Percentiles rank a stretch among this genome's conserved stretches.
Evolutionary conservation across 2,888 invertebrate genomes (phyloP).

Genomic region (Amblyjoppa proteus): DNA sequence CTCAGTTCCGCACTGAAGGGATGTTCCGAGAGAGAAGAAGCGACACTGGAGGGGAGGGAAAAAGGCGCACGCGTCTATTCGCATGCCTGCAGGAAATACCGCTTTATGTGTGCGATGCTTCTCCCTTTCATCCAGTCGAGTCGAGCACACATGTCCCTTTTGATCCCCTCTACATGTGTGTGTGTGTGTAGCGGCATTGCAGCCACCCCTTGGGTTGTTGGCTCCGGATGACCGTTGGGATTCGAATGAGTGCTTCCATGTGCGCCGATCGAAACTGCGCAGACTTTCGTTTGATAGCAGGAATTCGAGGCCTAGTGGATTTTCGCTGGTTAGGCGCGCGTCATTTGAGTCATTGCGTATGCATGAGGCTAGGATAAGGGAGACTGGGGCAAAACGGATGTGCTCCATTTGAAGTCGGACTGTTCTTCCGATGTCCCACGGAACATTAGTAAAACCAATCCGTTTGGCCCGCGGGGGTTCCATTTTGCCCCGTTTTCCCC

Average conservation of each 20-base stretch:
- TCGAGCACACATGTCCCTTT: constrained; percentile 67
- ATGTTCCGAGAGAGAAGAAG: constrained; percentile 40
- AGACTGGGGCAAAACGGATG: not conserved
- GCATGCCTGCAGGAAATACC: constrained; percentile 59
- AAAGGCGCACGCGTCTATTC: constrained; percentile 64
- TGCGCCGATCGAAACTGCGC: constrained; percentile 28
- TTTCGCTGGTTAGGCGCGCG: constrained; percentile 54
- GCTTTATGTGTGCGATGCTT: constrained; percentile 44
- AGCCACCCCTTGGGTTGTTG: constrained; percentile 56
- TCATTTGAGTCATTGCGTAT: constrained; percentile 37
- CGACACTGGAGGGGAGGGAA: constrained; percentile 49
- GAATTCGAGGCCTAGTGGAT: constrained; percentile 62
- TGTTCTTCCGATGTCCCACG: not conserved
- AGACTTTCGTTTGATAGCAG: constrained; percentile 34
- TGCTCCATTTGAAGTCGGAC: not conserved
- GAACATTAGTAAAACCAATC: no score
- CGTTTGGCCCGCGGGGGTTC: no score
- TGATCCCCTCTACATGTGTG: constrained; percentile 33
- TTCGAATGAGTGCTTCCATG: constrained; percentile 44
- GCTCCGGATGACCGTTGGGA: constrained; percentile 70
- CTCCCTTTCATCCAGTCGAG: constrained; percentile 62
- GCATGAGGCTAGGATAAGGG: not conserved
- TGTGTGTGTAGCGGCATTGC: constrained; percentile 29
- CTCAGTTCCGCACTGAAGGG: constrained; percentile 60
- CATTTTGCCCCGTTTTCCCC: not conserved